A percentile compares a stretch with the other conserved stretches of the same genome.
Conservation (phyloP, 64 coral and sea anemone species). For the Stichodactyla helianthus region DNA sequence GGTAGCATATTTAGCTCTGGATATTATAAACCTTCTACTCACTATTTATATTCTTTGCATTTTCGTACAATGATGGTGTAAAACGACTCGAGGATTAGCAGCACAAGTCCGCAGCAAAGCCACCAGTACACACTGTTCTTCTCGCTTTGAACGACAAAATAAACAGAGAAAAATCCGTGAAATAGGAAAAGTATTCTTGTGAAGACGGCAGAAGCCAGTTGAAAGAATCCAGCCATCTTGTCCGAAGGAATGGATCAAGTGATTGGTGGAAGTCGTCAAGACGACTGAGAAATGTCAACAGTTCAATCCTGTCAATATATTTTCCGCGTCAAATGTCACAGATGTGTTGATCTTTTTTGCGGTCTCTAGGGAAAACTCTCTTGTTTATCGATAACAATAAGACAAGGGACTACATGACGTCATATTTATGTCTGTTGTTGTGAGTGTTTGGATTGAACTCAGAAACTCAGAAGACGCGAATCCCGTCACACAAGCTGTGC, state of each 20-base stretch:
- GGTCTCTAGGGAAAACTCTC: not conserved
- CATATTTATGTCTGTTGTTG: not conserved
- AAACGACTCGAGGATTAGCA: slow-evolving; percentile 72
- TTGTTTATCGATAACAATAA: not conserved
- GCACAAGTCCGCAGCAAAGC: slow-evolving; percentile 56
- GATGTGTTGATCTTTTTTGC: not conserved
- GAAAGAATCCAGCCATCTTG: slow-evolving; percentile 26
- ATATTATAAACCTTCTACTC: slow-evolving; percentile 32
- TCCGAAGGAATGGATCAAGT: not conserved
- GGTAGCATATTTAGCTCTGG: not conserved
- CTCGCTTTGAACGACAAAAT: slow-evolving; percentile 37
- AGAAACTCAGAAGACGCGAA: too few relatives aligned
- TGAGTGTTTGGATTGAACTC: too few relatives aligned
- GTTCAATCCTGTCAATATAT: not conserved
- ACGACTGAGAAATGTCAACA: not conserved
- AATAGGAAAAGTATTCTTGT: slow-evolving; percentile 79
- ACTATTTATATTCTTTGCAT: slow-evolving; percentile 92
- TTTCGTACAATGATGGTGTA: slow-evolving; percentile 83
- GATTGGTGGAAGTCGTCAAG: not conserved
- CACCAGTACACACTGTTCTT: slow-evolving; percentile 59
- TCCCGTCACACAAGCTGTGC: too few relatives aligned
- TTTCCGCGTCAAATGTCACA: slow-evolving; percentile 4
- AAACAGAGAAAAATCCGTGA: slow-evolving; percentile 63
- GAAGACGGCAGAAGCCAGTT: slow-evolving; percentile 57
- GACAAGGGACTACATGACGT: not conserved